phyloP scores from a whole-genome alignment of 1,140 invertebrate species.

The Lanistes nyassanus region DNA sequence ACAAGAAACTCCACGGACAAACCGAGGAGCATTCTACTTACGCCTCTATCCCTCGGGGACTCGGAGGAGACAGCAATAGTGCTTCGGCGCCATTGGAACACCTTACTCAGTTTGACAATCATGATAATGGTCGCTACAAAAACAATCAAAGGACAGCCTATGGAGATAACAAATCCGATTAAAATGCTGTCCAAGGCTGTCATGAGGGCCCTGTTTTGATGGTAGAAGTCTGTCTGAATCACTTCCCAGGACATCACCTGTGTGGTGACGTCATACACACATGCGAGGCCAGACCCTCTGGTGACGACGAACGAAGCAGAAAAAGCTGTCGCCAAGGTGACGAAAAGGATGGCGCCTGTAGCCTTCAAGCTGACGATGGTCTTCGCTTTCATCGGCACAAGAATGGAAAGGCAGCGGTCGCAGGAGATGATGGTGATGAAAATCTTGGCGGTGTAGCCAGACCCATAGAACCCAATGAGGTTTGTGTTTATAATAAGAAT shows the following conservation, averaged over 20 bases:
- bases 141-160: conserved; percentile 9
- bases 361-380: background rate
- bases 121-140: conserved; percentile 8
- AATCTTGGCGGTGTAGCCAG: background rate
- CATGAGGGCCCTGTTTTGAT: background rate
- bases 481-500: background rate
- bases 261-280: background rate
- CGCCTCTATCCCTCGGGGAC: background rate
- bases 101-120: background rate
- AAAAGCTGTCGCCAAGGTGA: background rate
- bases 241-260: background rate
- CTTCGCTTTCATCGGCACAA: background rate
- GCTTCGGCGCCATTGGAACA: background rate
- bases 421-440: background rate
- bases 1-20: conserved; percentile 17
- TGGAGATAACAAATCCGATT: background rate
- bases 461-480: conserved; percentile 1
- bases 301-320: background rate
- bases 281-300: background rate
- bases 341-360: background rate
- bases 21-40: conserved; percentile 8
- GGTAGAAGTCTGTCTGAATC: background rate
- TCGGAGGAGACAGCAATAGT: background rate
- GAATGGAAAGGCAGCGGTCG: background rate
- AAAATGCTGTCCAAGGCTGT: background rate